Evolutionary conservation across 1,140 invertebrate species (phyloP).

Genomic region (Caerostris extrusa): DNA sequence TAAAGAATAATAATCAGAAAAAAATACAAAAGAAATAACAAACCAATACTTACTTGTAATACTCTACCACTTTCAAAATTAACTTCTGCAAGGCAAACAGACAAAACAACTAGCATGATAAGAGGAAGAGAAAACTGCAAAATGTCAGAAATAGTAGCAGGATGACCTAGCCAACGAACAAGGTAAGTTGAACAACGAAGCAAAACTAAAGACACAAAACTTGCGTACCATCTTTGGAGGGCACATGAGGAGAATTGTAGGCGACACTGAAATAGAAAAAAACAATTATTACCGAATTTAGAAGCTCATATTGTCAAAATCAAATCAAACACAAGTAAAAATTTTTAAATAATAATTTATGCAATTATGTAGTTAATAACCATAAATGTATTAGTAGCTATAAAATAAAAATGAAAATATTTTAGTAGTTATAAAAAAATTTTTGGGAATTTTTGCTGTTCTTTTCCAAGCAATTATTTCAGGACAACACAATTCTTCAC

Average conservation of each 20-base stretch:
- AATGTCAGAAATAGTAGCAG: conserved; percentile 80
- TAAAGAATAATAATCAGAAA: not conserved
- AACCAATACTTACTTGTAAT: conserved; percentile 44
- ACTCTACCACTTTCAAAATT: conserved; percentile 80
- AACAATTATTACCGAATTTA: not conserved
- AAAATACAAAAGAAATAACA: not conserved
- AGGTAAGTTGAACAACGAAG: conserved; percentile 81
- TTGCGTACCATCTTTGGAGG: conserved; percentile 82
- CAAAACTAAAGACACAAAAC: conserved; percentile 80
- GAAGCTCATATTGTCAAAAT: too few relatives aligned
- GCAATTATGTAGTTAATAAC: not conserved
- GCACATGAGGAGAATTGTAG: conserved; percentile 80
- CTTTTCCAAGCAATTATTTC: too few relatives aligned
- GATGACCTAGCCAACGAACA: conserved; percentile 80
- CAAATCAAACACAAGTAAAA: not conserved
- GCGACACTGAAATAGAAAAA: conserved; percentile 79
- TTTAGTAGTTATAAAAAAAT: not conserved
- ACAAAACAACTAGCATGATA: conserved; percentile 80
- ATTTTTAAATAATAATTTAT: not conserved
- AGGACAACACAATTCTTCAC: too few relatives aligned
- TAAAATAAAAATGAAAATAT: too few relatives aligned
- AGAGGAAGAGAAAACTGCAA: conserved; percentile 81
- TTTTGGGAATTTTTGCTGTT: too few relatives aligned
- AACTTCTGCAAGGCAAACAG: conserved; percentile 82
- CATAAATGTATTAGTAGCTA: too few relatives aligned